Percentiles rank a stretch among this genome's conserved stretches.
Evolutionary conservation across 2,113 vertebrate genomes (phyloP).

Genomic region (Aphyosemion australe): DNA sequence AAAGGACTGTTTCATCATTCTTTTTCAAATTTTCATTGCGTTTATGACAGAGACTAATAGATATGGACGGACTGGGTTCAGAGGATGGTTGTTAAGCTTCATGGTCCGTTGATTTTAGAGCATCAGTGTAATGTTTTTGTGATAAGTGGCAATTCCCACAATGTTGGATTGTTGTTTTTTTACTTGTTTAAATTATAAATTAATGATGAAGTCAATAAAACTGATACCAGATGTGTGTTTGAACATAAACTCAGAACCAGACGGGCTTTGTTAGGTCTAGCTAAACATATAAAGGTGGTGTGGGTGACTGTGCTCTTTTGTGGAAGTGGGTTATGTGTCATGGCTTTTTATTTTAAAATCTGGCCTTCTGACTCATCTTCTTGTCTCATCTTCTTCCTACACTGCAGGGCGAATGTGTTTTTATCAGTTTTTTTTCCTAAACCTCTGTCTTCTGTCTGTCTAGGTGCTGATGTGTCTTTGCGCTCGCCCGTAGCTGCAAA

Average conservation of each 20-base stretch:
- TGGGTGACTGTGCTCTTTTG: neutral
- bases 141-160: no score
- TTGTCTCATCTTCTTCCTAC: neutral
- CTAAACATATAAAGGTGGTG: neutral
- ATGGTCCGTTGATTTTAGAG: no score
- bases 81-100: no score
- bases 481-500: slow-evolving; percentile 88
- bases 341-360: slow-evolving; percentile 17
- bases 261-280: neutral
- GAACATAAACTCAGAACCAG: slow-evolving; percentile 2
- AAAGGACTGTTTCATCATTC: no score
- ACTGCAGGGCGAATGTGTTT: neutral
- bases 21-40: no score
- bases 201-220: no score
- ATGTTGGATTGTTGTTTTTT: no score
- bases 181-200: no score
- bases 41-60: no score
- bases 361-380: slow-evolving; percentile 5
- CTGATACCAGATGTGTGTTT: neutral
- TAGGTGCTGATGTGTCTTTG: slow-evolving; percentile 85
- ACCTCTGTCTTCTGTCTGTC: slow-evolving; percentile 15
- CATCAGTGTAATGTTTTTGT: no score
- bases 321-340: slow-evolving; percentile 1
- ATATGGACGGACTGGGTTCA: no score
- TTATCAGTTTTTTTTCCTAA: neutral